These are phyloP conservation scores for Ormyrus thymus DNA, from an alignment of 2,888 invertebrate species.

Conservation along the genomic window DNA sequence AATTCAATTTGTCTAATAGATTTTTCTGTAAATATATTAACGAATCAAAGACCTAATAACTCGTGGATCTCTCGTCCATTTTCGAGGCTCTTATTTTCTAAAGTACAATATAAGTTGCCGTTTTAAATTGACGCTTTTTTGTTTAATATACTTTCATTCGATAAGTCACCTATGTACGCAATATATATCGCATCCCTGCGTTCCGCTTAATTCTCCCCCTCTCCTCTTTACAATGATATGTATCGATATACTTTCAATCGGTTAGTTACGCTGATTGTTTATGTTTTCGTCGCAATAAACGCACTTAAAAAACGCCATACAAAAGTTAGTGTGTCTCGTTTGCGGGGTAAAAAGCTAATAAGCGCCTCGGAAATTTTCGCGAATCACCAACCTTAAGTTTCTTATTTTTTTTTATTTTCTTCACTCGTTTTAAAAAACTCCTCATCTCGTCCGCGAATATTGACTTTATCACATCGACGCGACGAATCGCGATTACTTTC, in stretches of 20 bases:
- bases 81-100: slow-evolving; percentile 44
- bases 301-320: slow-evolving; percentile 48
- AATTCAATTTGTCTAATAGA: slow-evolving; percentile 54
- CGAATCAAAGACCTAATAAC: slow-evolving; percentile 54
- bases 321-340: slow-evolving; percentile 45
- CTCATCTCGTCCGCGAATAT: slow-evolving; percentile 40
- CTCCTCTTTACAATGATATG: slow-evolving; percentile 41
- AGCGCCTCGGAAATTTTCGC: slow-evolving; percentile 55
- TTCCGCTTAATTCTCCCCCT: background rate
- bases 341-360: slow-evolving; percentile 51
- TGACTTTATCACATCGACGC: slow-evolving; percentile 56
- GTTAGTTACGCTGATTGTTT: slow-evolving; percentile 35
- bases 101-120: too few relatives aligned
- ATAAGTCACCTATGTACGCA: slow-evolving; percentile 44
- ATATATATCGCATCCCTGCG: slow-evolving; percentile 11
- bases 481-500: slow-evolving; percentile 49
- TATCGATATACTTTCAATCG: slow-evolving; percentile 47
- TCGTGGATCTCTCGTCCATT: slow-evolving; percentile 51
- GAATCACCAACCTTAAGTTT: slow-evolving; percentile 40
- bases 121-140: too few relatives aligned
- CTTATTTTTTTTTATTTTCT: background rate
- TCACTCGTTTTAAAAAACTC: too few relatives aligned
- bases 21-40: slow-evolving; percentile 55
- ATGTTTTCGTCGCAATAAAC: slow-evolving; percentile 34
- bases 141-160: slow-evolving; percentile 46